These are phyloP conservation scores for Aegotheles bennettii DNA, from an alignment of 2,113 vertebrate genomes.

Conservation along the genomic window DNA sequence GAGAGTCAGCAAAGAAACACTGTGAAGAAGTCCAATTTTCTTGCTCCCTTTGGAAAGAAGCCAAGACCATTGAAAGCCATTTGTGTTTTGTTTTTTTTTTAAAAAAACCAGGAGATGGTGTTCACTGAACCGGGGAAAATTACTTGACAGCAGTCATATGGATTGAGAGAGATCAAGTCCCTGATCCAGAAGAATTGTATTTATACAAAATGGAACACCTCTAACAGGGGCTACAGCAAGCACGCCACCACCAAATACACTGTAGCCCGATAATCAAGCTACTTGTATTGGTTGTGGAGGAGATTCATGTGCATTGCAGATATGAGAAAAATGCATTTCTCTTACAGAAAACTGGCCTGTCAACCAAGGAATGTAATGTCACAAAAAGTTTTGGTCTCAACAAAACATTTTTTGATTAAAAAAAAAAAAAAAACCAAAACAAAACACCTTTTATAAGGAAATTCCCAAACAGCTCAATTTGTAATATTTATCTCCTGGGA, in stretches of 20 bases:
- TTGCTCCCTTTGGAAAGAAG: slow-evolving; percentile 8
- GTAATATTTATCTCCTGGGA: neutral
- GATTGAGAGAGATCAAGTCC: neutral
- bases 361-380: neutral
- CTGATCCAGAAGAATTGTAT: neutral
- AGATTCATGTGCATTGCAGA: neutral
- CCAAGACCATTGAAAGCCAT: neutral
- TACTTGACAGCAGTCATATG: neutral
- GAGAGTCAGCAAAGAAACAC: neutral
- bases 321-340: neutral
- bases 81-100: neutral
- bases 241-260: neutral
- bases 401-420: neutral
- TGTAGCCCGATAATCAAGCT: neutral
- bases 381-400: neutral
- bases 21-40: neutral
- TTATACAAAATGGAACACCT: neutral
- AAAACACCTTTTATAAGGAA: neutral
- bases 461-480: neutral
- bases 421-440: too few species aligned
- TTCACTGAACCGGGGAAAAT: neutral
- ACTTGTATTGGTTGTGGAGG: neutral
- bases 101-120: neutral
- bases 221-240: neutral
- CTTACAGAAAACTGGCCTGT: neutral